Percentiles rank a stretch among this genome's conserved stretches.
Evolutionary conservation across 1,140 invertebrate genomes (phyloP).

Genomic region (Drosophila hydei): DNA sequence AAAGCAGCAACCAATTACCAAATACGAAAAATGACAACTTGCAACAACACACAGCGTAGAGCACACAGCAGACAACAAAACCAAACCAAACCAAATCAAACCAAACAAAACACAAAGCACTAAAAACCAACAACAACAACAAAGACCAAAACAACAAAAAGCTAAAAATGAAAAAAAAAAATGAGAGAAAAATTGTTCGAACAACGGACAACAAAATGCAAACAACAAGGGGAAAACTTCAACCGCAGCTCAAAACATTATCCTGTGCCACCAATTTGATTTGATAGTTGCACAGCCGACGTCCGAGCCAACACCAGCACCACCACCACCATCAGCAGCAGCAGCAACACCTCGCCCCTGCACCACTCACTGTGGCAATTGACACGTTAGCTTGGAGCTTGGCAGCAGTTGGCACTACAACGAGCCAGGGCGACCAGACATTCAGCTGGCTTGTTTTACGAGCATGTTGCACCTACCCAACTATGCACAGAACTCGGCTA

Average conservation of each 20-base stretch:
- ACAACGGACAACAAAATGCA: constrained; percentile 34
- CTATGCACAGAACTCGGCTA: constrained; percentile 30
- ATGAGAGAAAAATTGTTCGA: constrained; percentile 44
- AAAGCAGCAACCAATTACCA: constrained; percentile 81
- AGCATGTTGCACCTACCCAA: constrained; percentile 74
- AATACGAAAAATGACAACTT: constrained; percentile 80
- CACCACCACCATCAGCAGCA: neutral
- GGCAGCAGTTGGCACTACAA: constrained; percentile 72
- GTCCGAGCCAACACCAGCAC: constrained; percentile 26
- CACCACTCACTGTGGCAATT: constrained; percentile 55
- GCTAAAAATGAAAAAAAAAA: constrained; percentile 21
- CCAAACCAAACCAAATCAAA: constrained; percentile 26
- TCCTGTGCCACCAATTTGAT: constrained; percentile 80
- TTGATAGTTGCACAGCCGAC: constrained; percentile 73
- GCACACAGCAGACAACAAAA: constrained; percentile 21
- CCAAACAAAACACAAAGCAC: constrained; percentile 28
- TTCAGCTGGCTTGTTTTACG: constrained; percentile 73
- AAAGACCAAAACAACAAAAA: constrained; percentile 13
- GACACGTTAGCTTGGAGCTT: constrained; percentile 74
- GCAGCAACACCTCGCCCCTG: neutral
- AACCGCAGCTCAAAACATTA: constrained; percentile 80
- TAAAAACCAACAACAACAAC: constrained; percentile 26
- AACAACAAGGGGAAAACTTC: constrained; percentile 48
- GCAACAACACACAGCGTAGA: constrained; percentile 61
- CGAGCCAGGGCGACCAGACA: constrained; percentile 37